Evolutionary conservation across 2,888 invertebrate species (phyloP).

Genomic region (Pomacea canaliculata): DNA sequence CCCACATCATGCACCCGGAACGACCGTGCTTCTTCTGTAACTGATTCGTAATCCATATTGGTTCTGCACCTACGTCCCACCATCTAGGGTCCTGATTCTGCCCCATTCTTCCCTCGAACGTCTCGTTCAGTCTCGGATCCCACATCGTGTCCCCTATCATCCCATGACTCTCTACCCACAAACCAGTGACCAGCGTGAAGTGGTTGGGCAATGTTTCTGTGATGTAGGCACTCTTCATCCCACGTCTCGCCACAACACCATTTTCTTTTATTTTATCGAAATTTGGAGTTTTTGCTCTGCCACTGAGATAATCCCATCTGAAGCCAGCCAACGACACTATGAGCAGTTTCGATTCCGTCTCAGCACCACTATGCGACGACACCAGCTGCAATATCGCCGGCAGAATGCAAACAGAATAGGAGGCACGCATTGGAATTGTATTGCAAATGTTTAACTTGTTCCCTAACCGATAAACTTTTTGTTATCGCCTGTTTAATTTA

Average conservation of each 20-base stretch:
- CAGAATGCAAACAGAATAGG: no score
- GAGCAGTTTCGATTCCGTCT: conserved; percentile 56
- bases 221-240: conserved; percentile 60
- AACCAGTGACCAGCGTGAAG: conserved; percentile 77
- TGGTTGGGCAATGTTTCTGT: conserved; percentile 85
- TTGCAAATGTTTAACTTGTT: no score
- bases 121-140: conserved; percentile 71
- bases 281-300: conserved; percentile 71
- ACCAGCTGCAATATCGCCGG: neutral
- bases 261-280: conserved; percentile 74
- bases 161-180: conserved; percentile 79
- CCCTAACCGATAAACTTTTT: no score
- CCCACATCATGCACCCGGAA: conserved; percentile 82
- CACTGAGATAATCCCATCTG: conserved; percentile 77
- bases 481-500: no score
- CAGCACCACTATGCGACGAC: conserved; percentile 4
- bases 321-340: conserved; percentile 81
- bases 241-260: conserved; percentile 75
- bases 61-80: conserved; percentile 69
- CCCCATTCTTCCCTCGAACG: conserved; percentile 33
- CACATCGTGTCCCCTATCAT: conserved; percentile 77
- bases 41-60: conserved; percentile 71
- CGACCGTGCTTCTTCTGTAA: conserved; percentile 73
- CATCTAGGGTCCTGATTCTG: conserved; percentile 70
- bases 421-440: no score